phyloP scores from a whole-genome alignment of 1,140 invertebrate genomes.

The Bombus picipes region DNA sequence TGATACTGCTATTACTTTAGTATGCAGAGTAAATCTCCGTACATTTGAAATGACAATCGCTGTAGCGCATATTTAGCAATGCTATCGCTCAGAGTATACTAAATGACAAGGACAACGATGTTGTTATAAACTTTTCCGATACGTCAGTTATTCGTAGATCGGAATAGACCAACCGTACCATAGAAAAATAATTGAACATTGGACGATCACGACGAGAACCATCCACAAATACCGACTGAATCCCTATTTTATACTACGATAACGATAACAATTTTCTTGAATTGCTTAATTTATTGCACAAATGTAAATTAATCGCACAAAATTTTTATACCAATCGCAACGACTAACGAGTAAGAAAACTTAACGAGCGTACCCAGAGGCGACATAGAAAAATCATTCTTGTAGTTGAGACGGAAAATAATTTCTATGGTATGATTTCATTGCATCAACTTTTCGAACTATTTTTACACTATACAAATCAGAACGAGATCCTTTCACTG shows the following conservation, averaged over 20 bases:
- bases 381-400: not conserved
- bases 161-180: not conserved
- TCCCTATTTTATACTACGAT: not conserved
- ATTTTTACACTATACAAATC: constrained; percentile 14
- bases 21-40: not conserved
- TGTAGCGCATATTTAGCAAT: not conserved
- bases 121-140: not conserved
- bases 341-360: not conserved
- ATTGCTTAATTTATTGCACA: constrained; percentile 28
- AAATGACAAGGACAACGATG: not conserved
- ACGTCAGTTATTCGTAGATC: not conserved
- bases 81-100: not conserved
- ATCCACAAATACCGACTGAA: not conserved
- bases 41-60: constrained; percentile 38
- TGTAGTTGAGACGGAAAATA: not conserved
- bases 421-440: not conserved
- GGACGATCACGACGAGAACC: not conserved
- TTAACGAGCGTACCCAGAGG: not conserved
- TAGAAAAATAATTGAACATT: not conserved
- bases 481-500: constrained; percentile 25
- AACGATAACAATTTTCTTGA: not conserved
- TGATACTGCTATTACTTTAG: not conserved
- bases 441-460: not conserved
- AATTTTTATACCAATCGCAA: constrained; percentile 2
- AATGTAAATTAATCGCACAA: constrained; percentile 54